Evolutionary conservation across 2,888 invertebrate genomes (phyloP).

Genomic region (Apeira syringaria): DNA sequence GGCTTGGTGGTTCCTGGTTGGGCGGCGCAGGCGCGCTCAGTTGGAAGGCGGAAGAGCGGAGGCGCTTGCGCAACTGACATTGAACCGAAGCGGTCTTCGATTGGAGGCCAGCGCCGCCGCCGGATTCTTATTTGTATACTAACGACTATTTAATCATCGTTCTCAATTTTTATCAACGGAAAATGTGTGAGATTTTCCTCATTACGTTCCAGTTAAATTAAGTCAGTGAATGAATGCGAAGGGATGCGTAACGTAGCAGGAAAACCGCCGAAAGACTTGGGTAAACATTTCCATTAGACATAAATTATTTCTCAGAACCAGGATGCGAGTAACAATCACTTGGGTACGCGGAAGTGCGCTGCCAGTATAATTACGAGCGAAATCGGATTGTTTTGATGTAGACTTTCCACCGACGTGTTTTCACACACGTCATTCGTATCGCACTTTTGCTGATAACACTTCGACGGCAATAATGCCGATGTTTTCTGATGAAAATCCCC

Average conservation of each 20-base stretch:
- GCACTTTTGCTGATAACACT: slow-evolving; percentile 13
- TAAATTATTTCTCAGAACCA: slow-evolving; percentile 53
- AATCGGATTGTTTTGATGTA: slow-evolving; percentile 44
- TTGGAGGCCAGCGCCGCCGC: slow-evolving; percentile 67
- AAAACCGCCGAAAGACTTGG: slow-evolving; percentile 42
- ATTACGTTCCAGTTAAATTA: slow-evolving; percentile 27
- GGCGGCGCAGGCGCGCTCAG: slow-evolving; percentile 41
- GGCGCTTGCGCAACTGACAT: slow-evolving; percentile 82
- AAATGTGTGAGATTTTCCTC: slow-evolving; percentile 40
- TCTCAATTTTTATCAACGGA: slow-evolving; percentile 33
- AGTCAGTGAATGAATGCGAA: slow-evolving; percentile 25
- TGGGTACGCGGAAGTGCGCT: slow-evolving; percentile 41
- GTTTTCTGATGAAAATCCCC: slow-evolving; percentile 26
- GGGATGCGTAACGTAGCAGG: slow-evolving; percentile 45
- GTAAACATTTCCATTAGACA: slow-evolving; percentile 41
- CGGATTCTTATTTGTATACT: slow-evolving; percentile 60
- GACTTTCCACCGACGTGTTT: slow-evolving; percentile 38
- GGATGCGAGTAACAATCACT: slow-evolving; percentile 49
- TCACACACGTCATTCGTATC: slow-evolving; percentile 20
- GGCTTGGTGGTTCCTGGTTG: slow-evolving; percentile 61
- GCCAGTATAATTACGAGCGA: slow-evolving; percentile 34
- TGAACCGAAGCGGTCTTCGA: slow-evolving; percentile 69
- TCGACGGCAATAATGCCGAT: slow-evolving; percentile 12
- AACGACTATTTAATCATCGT: slow-evolving; percentile 54
- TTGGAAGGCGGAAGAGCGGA: slow-evolving; percentile 72